Percentiles rank a stretch among this genome's conserved stretches.
phyloP scores from a whole-genome alignment of 2,888 invertebrate species.

The Alsophila aescularia region DNA sequence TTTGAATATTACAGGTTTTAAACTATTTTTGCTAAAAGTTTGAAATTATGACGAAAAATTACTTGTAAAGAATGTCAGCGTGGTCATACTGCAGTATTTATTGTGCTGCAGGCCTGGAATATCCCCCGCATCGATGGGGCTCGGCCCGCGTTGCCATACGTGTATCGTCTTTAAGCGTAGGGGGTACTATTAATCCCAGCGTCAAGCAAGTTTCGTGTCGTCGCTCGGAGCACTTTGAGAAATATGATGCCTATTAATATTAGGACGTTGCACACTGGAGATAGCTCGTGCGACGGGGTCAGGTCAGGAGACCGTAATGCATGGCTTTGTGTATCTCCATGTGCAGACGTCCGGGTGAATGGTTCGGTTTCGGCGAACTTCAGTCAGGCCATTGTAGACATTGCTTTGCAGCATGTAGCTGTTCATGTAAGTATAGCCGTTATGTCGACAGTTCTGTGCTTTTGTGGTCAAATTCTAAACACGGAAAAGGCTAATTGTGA shows the following conservation, averaged over 20 bases:
- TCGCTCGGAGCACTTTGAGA: conserved; percentile 64
- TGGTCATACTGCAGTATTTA: conserved; percentile 12
- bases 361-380: conserved; percentile 19
- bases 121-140: too few species aligned
- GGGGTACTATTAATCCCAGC: conserved; percentile 62
- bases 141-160: conserved; percentile 28
- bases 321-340: conserved; percentile 48
- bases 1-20: too few species aligned
- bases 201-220: conserved; percentile 71
- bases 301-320: conserved; percentile 69
- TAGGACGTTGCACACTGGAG: conserved; percentile 72
- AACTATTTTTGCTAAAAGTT: too few species aligned
- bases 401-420: too few species aligned
- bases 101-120: too few species aligned
- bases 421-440: too few species aligned
- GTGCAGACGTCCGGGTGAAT: conserved; percentile 36
- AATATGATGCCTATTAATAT: conserved; percentile 78
- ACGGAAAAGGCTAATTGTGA: too few species aligned
- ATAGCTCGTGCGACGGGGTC: conserved; percentile 62
- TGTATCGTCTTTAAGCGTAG: conserved; percentile 53
- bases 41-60: too few species aligned
- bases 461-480: too few species aligned
- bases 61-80: too few species aligned
- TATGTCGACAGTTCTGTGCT: too few species aligned
- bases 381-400: too few species aligned